These are phyloP conservation scores for Acronicta aceris DNA, from an alignment of 2,888 invertebrate species.

Conservation along the genomic window DNA sequence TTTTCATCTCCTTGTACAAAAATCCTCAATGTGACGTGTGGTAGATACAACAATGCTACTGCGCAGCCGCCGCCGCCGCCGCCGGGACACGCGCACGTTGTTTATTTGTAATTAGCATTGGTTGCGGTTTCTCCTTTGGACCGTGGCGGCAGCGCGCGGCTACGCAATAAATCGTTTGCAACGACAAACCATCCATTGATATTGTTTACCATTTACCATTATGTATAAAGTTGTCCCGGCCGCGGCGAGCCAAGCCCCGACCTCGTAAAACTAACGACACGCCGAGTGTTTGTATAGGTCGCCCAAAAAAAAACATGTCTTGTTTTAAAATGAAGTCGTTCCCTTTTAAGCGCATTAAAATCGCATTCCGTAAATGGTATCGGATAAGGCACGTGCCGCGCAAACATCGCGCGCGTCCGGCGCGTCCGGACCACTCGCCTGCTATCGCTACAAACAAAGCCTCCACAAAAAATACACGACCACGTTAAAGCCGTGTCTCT, in stretches of 20 bases:
- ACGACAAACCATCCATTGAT: conserved; percentile 38
- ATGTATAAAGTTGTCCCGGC: conserved; percentile 9
- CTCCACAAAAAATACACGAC: conserved; percentile 46
- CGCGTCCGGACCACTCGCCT: conserved; percentile 18
- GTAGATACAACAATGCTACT: no score
- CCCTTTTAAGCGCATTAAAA: conserved; percentile 82
- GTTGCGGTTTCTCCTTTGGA: conserved; percentile 54
- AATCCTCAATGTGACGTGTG: no score
- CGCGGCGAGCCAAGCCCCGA: neutral
- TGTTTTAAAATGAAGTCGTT: conserved; percentile 75
- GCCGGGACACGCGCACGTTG: neutral
- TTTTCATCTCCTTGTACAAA: no score
- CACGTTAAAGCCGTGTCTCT: conserved; percentile 35
- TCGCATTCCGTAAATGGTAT: conserved; percentile 83
- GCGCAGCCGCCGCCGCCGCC: no score
- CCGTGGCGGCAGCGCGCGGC: neutral
- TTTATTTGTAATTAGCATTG: conserved; percentile 30
- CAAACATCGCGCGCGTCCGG: conserved; percentile 64
- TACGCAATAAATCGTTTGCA: conserved; percentile 10
- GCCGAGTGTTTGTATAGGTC: conserved; percentile 57
- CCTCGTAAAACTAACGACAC: conserved; percentile 27
- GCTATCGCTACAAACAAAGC: conserved; percentile 50
- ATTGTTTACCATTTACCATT: conserved; percentile 35
- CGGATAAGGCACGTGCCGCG: conserved; percentile 84
- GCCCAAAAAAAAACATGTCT: conserved; percentile 70